Conservation (phyloP, 2,888 invertebrate genomes). For the Harmothoe impar region DNA sequence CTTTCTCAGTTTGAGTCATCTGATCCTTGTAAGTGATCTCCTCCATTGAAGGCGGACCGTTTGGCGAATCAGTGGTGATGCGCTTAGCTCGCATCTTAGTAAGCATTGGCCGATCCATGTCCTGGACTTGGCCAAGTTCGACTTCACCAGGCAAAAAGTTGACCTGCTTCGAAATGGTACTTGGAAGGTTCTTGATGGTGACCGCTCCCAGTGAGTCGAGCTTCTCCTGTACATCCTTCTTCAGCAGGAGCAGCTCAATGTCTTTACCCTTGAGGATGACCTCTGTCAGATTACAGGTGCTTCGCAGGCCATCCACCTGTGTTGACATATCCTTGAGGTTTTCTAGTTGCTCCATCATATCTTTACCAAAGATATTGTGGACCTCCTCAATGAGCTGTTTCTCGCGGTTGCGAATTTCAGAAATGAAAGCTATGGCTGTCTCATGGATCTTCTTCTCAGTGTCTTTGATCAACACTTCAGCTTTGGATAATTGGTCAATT, state of each 20-base stretch:
- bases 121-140: slow-evolving; percentile 81
- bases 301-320: slow-evolving; percentile 80
- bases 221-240: slow-evolving; percentile 83
- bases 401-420: slow-evolving; percentile 82
- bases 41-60: slow-evolving; percentile 67
- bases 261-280: slow-evolving; percentile 83
- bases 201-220: slow-evolving; percentile 79
- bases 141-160: slow-evolving; percentile 80
- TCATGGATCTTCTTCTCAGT: slow-evolving; percentile 82
- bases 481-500: slow-evolving; percentile 77
- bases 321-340: slow-evolving; percentile 71
- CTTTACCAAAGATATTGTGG: slow-evolving; percentile 81
- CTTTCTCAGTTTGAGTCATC: slow-evolving; percentile 72
- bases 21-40: slow-evolving; percentile 69
- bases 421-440: slow-evolving; percentile 81
- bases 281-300: slow-evolving; percentile 83
- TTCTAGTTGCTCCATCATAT: slow-evolving; percentile 81
- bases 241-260: slow-evolving; percentile 83
- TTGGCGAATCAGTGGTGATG: slow-evolving; percentile 40
- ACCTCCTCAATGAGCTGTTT: slow-evolving; percentile 82
- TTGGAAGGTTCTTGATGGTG: slow-evolving; percentile 80
- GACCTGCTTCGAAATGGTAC: slow-evolving; percentile 78
- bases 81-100: slow-evolving; percentile 71
- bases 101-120: slow-evolving; percentile 77
- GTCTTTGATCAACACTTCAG: slow-evolving; percentile 80